Conservation (phyloP, 1,140 invertebrate genomes). For the Philopotamus ludificatus region DNA sequence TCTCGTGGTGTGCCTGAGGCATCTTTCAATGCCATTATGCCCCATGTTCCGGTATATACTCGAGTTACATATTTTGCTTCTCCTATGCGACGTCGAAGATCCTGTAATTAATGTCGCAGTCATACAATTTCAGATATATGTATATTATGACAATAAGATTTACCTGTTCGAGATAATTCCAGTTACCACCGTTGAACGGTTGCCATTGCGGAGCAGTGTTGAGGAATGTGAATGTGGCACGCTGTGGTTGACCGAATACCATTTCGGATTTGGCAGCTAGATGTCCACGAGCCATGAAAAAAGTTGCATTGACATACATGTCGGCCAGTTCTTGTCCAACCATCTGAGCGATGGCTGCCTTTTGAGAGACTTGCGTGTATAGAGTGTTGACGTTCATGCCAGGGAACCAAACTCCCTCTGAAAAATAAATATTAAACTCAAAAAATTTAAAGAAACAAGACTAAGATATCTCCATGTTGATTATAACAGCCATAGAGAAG, state of each 20-base stretch:
- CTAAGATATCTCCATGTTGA: no score
- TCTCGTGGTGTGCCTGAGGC: slow-evolving; percentile 39
- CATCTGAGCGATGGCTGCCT: neutral
- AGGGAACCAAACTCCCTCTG: slow-evolving; percentile 22
- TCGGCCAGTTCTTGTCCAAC: slow-evolving; percentile 35
- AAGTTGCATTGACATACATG: slow-evolving; percentile 45
- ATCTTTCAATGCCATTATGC: neutral
- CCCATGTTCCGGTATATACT: neutral
- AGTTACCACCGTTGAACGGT: slow-evolving; percentile 65
- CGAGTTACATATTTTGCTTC: neutral
- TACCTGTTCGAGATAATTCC: slow-evolving; percentile 55
- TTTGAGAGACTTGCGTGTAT: slow-evolving; percentile 19
- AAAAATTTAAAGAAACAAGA: no score
- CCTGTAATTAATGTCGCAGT: neutral
- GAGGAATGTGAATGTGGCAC: slow-evolving; percentile 64
- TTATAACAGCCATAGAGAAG: no score
- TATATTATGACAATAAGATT: neutral
- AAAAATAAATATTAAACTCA: neutral
- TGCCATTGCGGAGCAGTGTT: slow-evolving; percentile 69
- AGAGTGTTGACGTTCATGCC: slow-evolving; percentile 14
- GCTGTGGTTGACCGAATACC: slow-evolving; percentile 61
- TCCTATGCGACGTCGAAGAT: neutral
- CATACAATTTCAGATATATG: neutral
- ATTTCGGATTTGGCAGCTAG: slow-evolving; percentile 67
- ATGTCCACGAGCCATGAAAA: slow-evolving; percentile 63